Base-by-base conservation (phyloP, 2,113 vertebrate genomes). In the Grantiella picta region DNA sequence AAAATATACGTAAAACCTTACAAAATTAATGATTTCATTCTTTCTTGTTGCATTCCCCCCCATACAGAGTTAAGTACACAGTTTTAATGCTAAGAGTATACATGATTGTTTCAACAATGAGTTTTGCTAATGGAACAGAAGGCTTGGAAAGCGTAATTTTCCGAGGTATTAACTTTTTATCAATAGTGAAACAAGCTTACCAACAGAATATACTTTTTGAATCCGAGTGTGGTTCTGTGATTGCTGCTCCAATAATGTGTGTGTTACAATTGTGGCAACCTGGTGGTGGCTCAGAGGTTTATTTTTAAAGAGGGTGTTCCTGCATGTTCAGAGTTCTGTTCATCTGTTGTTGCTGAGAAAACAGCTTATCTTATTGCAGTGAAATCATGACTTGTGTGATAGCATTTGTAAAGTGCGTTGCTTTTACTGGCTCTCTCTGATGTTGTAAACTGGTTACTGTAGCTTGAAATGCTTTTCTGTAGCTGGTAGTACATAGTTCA, bases 251-350 rank as follows among this genome's bases (percentile, higher is more conserved):
- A 47, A 21, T 82, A 76, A 42, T 3, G 18, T 45, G 28, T 35
- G 10, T 79, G 15, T 77, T 95, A 47, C 53, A 79, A 82, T 94
- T 92, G 25, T 49, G 57, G 64, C 69, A 79, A 44, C 33, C 36
- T 93, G 50, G 60, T 69, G 70, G 18, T 36, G n/a, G 83, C 71
- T 61, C 59, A 47, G 49, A 81, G 40, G 80, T 85, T 91, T 96
- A 53, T 95, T 78, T 94, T 90, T 90, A 73, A 92, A 82, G 50
- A 92, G 92, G 82, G 52, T 94, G 82, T 89, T 96, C 72, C 91
- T 82, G 81, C 60, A 18, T 84, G 59, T 57, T 79, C 59, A 78
- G 53, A 76, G 82, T 96, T 90, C 60, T 94, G 28, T 75, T 92
- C 38, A 4, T 81, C 17, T 81, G 60, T 81, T 73, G 93, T 86